phyloP scores from a whole-genome alignment of 2,797 vertebrate species.

The Enteromius trimaculatus region DNA sequence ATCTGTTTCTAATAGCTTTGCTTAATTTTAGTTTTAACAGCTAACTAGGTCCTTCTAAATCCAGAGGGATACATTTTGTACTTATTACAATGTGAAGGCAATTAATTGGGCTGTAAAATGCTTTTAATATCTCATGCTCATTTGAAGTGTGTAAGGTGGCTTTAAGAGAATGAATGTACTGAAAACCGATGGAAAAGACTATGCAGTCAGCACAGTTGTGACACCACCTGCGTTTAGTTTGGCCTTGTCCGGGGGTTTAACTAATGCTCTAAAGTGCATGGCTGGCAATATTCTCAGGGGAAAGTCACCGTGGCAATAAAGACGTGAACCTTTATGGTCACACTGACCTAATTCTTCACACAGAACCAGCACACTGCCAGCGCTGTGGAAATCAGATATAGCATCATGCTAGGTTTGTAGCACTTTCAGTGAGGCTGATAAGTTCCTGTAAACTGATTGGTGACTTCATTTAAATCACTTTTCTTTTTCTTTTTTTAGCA shows the following conservation, averaged over 20 bases:
- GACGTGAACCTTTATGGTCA: constrained; percentile 48
- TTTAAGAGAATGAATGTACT: constrained; percentile 5
- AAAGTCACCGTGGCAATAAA: constrained; percentile 50
- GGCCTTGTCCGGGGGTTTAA: constrained; percentile 45
- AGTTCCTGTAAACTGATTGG: background rate
- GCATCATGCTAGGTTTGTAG: constrained; percentile 11
- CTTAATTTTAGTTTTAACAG: constrained; percentile 52
- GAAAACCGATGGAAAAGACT: constrained; percentile 38
- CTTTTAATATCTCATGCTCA: constrained; percentile 50
- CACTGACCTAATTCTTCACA: constrained; percentile 46
- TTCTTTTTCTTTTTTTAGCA: background rate
- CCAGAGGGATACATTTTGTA: constrained; percentile 45
- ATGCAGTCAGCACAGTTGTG: constrained; percentile 50
- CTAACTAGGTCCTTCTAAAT: constrained; percentile 51
- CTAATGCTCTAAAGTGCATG: constrained; percentile 57
- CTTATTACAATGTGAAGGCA: constrained; percentile 49
- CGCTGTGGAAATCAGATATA: constrained; percentile 25
- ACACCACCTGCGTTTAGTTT: constrained; percentile 44
- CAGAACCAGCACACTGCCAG: background rate
- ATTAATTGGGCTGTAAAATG: constrained; percentile 52
- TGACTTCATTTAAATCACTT: constrained; percentile 1
- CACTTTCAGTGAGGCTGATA: background rate
- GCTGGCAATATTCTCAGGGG: constrained; percentile 48
- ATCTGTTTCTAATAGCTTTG: constrained; percentile 42
- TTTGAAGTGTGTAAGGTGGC: constrained; percentile 27